Percentiles rank a stretch among this genome's conserved stretches.
phyloP scores from a whole-genome alignment of 1,140 invertebrate genomes.

The Ostrea denselamellosa region DNA sequence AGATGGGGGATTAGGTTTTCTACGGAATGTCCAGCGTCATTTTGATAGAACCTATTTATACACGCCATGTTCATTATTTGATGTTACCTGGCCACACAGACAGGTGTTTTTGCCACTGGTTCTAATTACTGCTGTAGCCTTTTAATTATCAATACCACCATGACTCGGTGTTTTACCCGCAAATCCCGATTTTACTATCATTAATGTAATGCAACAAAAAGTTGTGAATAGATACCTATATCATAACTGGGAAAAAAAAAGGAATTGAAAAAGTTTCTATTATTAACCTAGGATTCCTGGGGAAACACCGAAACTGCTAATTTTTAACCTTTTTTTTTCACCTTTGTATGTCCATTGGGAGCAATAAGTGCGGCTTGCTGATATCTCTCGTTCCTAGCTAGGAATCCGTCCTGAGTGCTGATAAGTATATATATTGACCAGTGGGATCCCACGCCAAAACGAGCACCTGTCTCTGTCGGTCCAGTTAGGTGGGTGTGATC shows the following conservation, averaged over 20 bases:
- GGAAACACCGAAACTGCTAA: neutral
- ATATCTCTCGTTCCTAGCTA: neutral
- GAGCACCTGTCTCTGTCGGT: neutral
- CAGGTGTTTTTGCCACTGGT: neutral
- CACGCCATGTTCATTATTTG: constrained; percentile 19
- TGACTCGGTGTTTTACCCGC: neutral
- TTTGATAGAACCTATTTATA: constrained; percentile 38
- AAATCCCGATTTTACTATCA: neutral
- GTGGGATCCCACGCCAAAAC: constrained; percentile 15
- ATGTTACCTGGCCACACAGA: neutral
- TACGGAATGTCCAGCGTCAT: constrained; percentile 13
- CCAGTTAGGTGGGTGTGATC: neutral
- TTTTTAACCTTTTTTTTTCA: neutral
- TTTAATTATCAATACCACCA: neutral
- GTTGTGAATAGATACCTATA: too few relatives aligned
- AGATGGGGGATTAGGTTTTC: constrained; percentile 42
- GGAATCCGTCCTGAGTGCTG: neutral
- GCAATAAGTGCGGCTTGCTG: neutral
- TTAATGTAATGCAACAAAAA: too few relatives aligned
- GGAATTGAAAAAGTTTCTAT: too few relatives aligned
- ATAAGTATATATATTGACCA: neutral
- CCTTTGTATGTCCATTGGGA: neutral
- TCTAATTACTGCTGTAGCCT: neutral
- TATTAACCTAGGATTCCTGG: neutral
- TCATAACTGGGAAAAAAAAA: too few relatives aligned